Conservation (phyloP, 2,113 vertebrate species). For the Rhinopomastus cyanomelas region DNA sequence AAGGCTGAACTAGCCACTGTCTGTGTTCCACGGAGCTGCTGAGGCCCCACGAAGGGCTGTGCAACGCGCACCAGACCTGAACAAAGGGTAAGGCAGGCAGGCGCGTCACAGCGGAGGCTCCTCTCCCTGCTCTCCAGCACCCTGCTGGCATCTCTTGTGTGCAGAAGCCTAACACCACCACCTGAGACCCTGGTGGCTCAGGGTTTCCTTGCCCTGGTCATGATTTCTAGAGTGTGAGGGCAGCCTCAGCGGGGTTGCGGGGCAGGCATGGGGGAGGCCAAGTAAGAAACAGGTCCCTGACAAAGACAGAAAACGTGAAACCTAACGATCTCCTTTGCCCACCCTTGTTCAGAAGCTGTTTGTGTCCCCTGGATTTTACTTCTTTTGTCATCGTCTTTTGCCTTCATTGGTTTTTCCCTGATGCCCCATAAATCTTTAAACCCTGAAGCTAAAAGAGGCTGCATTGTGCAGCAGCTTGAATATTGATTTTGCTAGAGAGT, state of each 20-base stretch:
- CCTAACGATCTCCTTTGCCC: background rate
- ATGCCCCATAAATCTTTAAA: slow-evolving; percentile 31
- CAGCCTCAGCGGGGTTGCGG: background rate
- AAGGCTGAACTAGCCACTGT: background rate
- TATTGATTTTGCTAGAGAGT: slow-evolving; percentile 46
- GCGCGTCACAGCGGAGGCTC: background rate
- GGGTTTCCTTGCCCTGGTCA: background rate
- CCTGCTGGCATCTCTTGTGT: background rate
- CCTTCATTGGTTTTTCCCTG: slow-evolving; percentile 6
- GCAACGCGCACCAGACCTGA: background rate
- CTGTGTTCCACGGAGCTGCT: background rate
- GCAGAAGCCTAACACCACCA: background rate
- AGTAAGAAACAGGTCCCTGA: background rate
- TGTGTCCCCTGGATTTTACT: background rate
- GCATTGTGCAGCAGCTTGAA: slow-evolving; percentile 14
- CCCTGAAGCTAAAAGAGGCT: slow-evolving; percentile 13
- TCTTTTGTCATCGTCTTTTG: slow-evolving; percentile 25
- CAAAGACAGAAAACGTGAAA: background rate
- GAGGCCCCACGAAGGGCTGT: background rate
- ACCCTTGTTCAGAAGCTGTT: background rate
- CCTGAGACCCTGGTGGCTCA: background rate
- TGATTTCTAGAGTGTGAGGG: background rate
- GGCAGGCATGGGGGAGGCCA: background rate
- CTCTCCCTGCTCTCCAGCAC: background rate
- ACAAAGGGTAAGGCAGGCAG: background rate